Conservation (phyloP, 2,113 vertebrate species). For the Rattus norvegicus region DNA sequence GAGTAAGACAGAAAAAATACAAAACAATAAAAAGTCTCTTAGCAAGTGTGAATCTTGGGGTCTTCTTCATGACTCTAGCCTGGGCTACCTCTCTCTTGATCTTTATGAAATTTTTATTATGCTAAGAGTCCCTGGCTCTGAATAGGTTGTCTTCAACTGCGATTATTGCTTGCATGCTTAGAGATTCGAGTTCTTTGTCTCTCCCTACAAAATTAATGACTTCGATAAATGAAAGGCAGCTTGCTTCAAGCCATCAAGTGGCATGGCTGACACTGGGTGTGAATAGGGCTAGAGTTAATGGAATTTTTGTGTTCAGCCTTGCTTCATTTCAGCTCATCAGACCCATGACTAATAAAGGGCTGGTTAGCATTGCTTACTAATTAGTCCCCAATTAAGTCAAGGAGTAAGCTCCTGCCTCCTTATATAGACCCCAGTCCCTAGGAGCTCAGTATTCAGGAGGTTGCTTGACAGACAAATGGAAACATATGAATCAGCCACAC, state of each 20-base stretch:
- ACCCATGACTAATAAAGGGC: constrained; percentile 44
- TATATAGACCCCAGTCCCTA: background rate
- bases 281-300: constrained; percentile 55
- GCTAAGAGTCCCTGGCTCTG: background rate
- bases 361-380: constrained; percentile 48
- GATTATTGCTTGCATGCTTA: background rate
- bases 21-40: background rate
- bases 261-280: constrained; percentile 4
- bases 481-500: background rate
- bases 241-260: constrained; percentile 49
- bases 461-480: background rate
- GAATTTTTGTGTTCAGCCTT: constrained; percentile 9
- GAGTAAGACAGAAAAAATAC: background rate
- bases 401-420: background rate
- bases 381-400: constrained; percentile 48
- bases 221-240: constrained; percentile 53
- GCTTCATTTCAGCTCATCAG: constrained; percentile 64
- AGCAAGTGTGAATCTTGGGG: background rate
- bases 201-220: constrained; percentile 60
- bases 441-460: background rate
- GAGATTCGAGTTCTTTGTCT: constrained; percentile 48
- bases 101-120: background rate
- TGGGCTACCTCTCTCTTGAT: background rate
- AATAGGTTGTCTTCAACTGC: background rate
- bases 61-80: background rate